Evolutionary conservation across 2,888 invertebrate genomes (phyloP), one percentile per base, ranked within the genome.

Genomic region (Sylvicola cinctus): DNA sequence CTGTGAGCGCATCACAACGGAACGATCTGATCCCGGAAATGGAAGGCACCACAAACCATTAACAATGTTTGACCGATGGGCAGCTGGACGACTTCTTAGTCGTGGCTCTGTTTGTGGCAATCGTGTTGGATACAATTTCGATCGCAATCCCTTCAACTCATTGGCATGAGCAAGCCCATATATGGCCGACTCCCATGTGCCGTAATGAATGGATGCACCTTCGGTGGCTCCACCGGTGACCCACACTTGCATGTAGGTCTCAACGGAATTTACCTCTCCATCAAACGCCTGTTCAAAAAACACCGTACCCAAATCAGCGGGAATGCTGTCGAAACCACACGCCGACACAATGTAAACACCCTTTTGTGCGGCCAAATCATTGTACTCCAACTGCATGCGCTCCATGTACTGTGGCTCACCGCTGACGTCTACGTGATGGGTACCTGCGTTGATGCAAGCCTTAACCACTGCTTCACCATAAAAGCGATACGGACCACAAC

Each of bases 241-340:
- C 43, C 54, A 55, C 2, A 33, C 33, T 39, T 56, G 58, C 32
- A 87, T 43, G 49, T 75, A 88, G 1, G 73, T 69, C 51, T 79
- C 77, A 31, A 79, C 70, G 0, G 77, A 74, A 58, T 88, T 85
- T 6, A 88, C 50, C 13, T 73, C 70, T 15, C 78, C 85, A 40
- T 66, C 65, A 49, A 88, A 88, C 45, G 84, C 68, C 41, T 79
- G 61, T 47, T 79, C 70, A 28, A 83, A 60, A 52, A 68, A 85
- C n/a, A 77, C 55, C 0, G 80, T 59, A 1, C 95, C 93, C 58
- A 91, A 58, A 50, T 96, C 95, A 31, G 72, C 67, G 12, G 93
- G 91, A 42, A 95, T 76, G 47, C 84, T 80, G 57, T 95, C 95
- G 53, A 85, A 81, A 20, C 95, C 95, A 58, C 91, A 93, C 2